Base-by-base conservation (phyloP, 2,113 vertebrate species). In the Vulpes vulpes region DNA sequence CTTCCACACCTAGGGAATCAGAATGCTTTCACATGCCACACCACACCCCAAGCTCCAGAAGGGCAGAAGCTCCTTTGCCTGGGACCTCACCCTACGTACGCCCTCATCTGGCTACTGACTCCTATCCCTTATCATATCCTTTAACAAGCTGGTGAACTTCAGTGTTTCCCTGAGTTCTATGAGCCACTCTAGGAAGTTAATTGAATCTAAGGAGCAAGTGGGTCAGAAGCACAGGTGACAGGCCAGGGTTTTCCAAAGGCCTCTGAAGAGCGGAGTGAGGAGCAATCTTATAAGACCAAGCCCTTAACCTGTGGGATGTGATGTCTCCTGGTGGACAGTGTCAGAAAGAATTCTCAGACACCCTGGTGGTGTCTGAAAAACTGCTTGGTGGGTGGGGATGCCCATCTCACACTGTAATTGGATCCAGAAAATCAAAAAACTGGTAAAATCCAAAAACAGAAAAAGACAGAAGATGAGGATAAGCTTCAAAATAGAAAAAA, bases 401-500 rank as follows among this genome's bases (percentile, higher is more conserved):
- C 38, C 38, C 73, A 49, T 49, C 38, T 23, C 73, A 49, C 3
- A 0, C 15, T 49, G 14, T 27, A 49, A 76, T 8, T 76, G 73
- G 73, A 38, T 49, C 74, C 7, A 51, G 74, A 43, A 51, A 81
- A 20, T 59, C 19, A 57, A 59, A 81, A 23, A 59, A 59, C 53
- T 59, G 74, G 5, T 53, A 79, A 90, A 79, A 85, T 69, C 17
- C 30, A 60, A 91, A 79, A 60, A 19, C 81, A 85, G 53, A 90
- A 64, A 73, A 30, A 27, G 35, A 35, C 35, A 35, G 27, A 82
- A 55, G 65, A n/a, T 23, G 32, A 8, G n/a, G 19, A 27, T n/a
- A 83, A 67, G n/a, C 67, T 84, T 90, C 11, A 57, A 84, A 84
- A 90, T 49, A 30, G 38, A 89, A 94, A 69, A 69, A 43, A 35